Conservation (phyloP, 2,113 vertebrate species). For the Xerus inauris region DNA sequence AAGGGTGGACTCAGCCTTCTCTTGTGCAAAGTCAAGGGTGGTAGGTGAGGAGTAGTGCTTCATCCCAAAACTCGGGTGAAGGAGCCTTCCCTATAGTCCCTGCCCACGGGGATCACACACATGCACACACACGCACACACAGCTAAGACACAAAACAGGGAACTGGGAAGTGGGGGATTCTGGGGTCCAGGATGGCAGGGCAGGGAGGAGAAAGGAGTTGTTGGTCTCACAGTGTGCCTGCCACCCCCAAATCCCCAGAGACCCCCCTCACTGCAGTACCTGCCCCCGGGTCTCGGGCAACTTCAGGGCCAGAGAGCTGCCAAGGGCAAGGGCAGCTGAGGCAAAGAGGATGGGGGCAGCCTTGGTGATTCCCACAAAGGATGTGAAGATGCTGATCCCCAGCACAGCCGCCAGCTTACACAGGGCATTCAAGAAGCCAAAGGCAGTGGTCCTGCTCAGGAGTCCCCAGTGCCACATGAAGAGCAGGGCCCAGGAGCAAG, state of each 20-base stretch:
- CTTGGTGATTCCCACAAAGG: slow-evolving; percentile 97
- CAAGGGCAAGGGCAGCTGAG: slow-evolving; percentile 92
- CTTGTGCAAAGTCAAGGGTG: slow-evolving; percentile 63
- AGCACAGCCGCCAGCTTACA: slow-evolving; percentile 95
- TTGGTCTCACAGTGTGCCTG: slow-evolving; percentile 79
- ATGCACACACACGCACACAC: slow-evolving; percentile 42
- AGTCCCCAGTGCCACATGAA: not conserved
- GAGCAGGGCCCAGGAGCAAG: not conserved
- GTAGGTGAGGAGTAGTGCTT: not conserved
- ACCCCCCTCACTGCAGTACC: slow-evolving; percentile 93
- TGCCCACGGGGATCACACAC: slow-evolving; percentile 42
- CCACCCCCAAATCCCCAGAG: not conserved
- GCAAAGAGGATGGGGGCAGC: slow-evolving; percentile 96
- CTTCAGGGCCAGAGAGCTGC: slow-evolving; percentile 96
- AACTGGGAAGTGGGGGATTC: not conserved
- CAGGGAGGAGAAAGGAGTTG: slow-evolving; percentile 13
- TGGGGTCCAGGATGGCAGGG: slow-evolving; percentile 27
- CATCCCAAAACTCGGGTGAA: slow-evolving; percentile 14
- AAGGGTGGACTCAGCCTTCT: slow-evolving; percentile 44
- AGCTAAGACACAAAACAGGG: slow-evolving; percentile 68
- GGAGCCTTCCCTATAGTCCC: slow-evolving; percentile 62
- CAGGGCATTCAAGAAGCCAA: slow-evolving; percentile 97
- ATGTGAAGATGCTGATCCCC: slow-evolving; percentile 98
- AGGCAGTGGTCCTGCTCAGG: slow-evolving; percentile 93
- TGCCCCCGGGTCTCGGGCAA: slow-evolving; percentile 96